Conservation (phyloP, 30 jellyfish, hydroid and myxozoan genomes). For the Aurelia coerulea region DNA sequence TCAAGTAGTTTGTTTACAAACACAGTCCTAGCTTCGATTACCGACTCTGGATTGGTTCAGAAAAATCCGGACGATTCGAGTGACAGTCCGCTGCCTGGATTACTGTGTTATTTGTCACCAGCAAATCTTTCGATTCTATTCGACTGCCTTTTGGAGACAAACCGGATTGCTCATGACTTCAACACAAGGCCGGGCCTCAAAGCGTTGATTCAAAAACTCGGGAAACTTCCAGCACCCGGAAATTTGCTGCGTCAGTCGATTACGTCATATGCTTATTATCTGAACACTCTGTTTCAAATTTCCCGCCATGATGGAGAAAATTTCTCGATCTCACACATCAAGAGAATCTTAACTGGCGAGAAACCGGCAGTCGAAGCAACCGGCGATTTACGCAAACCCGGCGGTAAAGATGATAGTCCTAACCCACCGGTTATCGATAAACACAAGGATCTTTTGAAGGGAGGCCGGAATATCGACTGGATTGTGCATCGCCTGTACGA, state of each 20-base stretch:
- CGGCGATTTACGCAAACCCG: conserved; percentile 55
- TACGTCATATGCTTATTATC: conserved; percentile 91
- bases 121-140: conserved; percentile 85
- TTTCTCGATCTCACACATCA: conserved; percentile 92
- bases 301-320: conserved; percentile 97
- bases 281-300: conserved; percentile 93
- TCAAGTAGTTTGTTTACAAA: conserved; percentile 68
- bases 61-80: conserved; percentile 85
- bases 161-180: conserved; percentile 90
- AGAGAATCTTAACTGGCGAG: conserved; percentile 92
- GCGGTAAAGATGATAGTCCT: conserved; percentile 36
- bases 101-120: conserved; percentile 91
- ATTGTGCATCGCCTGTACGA: conserved; percentile 92
- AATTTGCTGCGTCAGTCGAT: conserved; percentile 94
- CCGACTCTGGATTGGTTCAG: conserved; percentile 94
- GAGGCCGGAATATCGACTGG: conserved; percentile 96
- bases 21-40: conserved; percentile 80
- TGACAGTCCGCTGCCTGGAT: conserved; percentile 95
- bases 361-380: conserved; percentile 64
- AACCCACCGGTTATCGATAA: conserved; percentile 54
- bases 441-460: conserved; percentile 88
- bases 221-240: conserved; percentile 89
- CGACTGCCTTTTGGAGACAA: conserved; percentile 90
- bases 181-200: conserved; percentile 96
- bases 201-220: conserved; percentile 86